Percentiles rank a stretch among this genome's conserved stretches.
Evolutionary conservation across 2,797 vertebrate species (phyloP).

Genomic region (Oreochromis mossambicus): DNA sequence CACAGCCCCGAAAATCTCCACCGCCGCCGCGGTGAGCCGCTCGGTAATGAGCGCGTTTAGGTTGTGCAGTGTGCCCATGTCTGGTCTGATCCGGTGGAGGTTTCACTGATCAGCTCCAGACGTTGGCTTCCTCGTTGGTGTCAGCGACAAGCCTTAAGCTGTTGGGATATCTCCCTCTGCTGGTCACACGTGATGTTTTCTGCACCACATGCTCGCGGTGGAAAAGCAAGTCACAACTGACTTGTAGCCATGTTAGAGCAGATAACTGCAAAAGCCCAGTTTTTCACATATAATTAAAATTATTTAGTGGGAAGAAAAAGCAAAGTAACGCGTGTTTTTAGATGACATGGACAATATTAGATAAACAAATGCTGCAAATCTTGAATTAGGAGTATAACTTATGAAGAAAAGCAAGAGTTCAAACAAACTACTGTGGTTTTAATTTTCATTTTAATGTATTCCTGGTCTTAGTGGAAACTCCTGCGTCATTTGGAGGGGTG

Average conservation of each 20-base stretch:
- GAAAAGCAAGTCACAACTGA: neutral
- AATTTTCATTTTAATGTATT: neutral
- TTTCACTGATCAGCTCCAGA: neutral
- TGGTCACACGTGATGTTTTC: neutral
- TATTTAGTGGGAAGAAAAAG: neutral
- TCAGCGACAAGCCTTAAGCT: neutral
- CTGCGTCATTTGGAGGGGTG: neutral
- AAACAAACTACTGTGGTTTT: neutral
- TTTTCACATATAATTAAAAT: neutral
- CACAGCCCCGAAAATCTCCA: conserved; percentile 6
- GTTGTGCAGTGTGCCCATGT: neutral
- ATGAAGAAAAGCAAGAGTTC: neutral
- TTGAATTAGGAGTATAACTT: neutral
- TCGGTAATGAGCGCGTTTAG: neutral
- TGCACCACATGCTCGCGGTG: neutral
- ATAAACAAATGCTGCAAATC: neutral
- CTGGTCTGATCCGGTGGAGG: neutral
- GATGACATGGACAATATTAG: neutral
- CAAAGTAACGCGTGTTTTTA: neutral
- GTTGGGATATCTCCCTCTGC: neutral
- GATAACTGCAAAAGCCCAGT: neutral
- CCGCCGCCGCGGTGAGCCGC: neutral
- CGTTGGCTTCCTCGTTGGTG: neutral
- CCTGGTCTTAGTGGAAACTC: neutral
- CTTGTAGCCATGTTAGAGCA: neutral